Conservation (phyloP, 2,113 vertebrate species). For the Ivindomyrus marchei region DNA sequence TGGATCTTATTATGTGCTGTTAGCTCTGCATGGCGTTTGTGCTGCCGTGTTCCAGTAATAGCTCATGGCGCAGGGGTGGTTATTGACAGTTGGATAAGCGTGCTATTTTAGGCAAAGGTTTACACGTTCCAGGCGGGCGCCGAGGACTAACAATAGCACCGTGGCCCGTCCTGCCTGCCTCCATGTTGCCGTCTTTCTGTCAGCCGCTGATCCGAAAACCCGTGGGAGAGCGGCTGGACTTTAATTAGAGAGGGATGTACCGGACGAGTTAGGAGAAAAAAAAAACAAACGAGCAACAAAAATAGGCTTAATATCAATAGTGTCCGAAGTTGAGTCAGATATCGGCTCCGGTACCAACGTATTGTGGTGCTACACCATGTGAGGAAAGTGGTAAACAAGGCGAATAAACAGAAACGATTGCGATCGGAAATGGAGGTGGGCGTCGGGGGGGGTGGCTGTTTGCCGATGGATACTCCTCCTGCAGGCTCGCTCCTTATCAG, state of each 20-base stretch:
- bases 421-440: not conserved
- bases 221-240: not conserved
- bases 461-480: not conserved
- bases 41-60: constrained; percentile 27
- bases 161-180: not conserved
- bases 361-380: not conserved
- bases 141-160: constrained; percentile 19
- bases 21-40: not conserved
- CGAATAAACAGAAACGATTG: not conserved
- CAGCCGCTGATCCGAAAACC: not conserved
- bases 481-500: not conserved
- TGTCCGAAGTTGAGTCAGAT: not conserved
- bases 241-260: constrained; percentile 19
- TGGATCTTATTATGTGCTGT: not conserved
- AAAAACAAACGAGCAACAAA: not conserved
- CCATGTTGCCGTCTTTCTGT: not conserved
- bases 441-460: not conserved
- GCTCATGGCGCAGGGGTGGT: constrained; percentile 14
- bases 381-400: not conserved
- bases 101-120: constrained; percentile 21
- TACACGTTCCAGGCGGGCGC: not conserved
- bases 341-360: not conserved
- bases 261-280: not conserved
- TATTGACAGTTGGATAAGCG: constrained; percentile 27
- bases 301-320: not conserved